phyloP scores from a whole-genome alignment of 2,797 vertebrate species.

The Phrynocephalus vlangalii region DNA sequence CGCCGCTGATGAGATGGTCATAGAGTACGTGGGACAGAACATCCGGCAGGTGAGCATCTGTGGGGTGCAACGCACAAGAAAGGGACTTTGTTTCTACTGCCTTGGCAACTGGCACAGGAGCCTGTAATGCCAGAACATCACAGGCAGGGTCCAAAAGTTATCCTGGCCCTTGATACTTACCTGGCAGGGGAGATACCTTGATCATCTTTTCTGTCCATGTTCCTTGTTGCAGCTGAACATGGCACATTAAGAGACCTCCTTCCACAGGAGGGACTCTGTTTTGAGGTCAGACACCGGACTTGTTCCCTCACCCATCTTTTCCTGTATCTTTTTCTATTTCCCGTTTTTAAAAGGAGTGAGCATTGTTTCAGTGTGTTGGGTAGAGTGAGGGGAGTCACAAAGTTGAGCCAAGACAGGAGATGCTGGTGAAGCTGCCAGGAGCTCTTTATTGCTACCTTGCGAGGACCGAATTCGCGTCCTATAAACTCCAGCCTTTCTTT shows the following conservation, averaged over 20 bases:
- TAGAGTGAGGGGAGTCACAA: background rate
- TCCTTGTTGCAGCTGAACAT: background rate
- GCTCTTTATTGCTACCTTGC: background rate
- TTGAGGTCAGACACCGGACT: too few species aligned
- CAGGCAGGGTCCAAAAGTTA: too few species aligned
- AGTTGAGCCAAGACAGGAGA: background rate
- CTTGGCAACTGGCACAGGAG: too few species aligned
- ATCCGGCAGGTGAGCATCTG: constrained; percentile 87
- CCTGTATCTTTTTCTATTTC: background rate
- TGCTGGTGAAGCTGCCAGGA: background rate
- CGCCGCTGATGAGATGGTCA: constrained; percentile 95
- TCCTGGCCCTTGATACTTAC: background rate
- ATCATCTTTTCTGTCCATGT: background rate
- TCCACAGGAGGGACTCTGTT: background rate
- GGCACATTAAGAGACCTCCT: background rate
- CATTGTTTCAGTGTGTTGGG: background rate
- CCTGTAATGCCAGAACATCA: background rate
- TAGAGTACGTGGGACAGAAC: constrained; percentile 94
- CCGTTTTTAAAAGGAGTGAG: background rate
- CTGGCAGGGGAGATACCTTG: background rate
- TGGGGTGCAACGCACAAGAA: background rate
- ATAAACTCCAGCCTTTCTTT: background rate
- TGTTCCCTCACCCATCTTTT: background rate
- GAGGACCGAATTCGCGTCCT: background rate
- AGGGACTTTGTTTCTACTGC: background rate